Percentiles rank a stretch among this genome's conserved stretches.
Conservation (phyloP, 2,113 vertebrate genomes). For the Todiramphus saurophagus region DNA sequence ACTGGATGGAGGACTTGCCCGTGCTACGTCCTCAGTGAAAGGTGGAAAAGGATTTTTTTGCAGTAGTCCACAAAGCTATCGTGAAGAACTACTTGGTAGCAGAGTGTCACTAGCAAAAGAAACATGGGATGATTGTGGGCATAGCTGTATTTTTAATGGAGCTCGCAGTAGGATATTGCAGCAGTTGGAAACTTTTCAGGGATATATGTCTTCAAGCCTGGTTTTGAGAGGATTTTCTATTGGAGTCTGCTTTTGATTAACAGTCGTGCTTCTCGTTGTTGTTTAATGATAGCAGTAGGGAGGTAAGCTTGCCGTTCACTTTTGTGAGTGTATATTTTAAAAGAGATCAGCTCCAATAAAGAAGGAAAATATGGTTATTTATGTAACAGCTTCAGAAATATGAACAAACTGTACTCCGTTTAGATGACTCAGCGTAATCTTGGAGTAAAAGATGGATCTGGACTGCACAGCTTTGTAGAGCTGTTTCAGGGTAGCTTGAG, state of each 20-base stretch:
- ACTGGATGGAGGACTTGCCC: background rate
- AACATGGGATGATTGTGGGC: background rate
- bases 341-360: conserved; percentile 56
- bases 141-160: conserved; percentile 51
- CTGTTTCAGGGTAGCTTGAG: conserved; percentile 35
- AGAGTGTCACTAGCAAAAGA: background rate
- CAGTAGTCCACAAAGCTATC: background rate
- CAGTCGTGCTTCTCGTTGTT: conserved; percentile 17
- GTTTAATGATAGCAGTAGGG: conserved; percentile 56
- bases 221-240: conserved; percentile 45
- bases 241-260: conserved; percentile 62
- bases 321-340: conserved; percentile 54
- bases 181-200: conserved; percentile 44
- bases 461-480: conserved; percentile 3
- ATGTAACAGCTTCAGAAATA: conserved; percentile 58
- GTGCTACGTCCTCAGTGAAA: background rate
- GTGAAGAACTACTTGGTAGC: background rate
- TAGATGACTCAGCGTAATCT: conserved; percentile 53
- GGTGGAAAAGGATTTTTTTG: background rate
- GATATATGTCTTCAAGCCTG: conserved; percentile 47
- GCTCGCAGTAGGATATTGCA: background rate
- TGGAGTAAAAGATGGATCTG: conserved; percentile 29
- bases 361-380: conserved; percentile 55
- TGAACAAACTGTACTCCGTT: conserved; percentile 37
- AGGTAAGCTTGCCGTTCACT: conserved; percentile 35